Base-by-base conservation (phyloP, 2,797 vertebrate genomes). In the Sardinella longiceps region DNA sequence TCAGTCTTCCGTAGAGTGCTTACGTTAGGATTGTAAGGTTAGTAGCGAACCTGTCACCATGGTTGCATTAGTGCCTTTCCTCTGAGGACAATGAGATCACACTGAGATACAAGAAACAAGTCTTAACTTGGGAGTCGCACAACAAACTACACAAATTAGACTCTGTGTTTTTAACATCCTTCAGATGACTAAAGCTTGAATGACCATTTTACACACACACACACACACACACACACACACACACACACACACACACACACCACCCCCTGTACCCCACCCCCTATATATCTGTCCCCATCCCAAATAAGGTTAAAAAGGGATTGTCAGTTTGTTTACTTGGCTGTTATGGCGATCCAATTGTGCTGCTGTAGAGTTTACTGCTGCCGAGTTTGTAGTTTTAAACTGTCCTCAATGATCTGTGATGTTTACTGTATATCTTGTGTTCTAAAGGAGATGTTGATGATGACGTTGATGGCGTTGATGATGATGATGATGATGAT, bases 301-400 rank as follows among this genome's bases (percentile, higher is more conserved):
- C 70, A 18, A 37, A 2, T 37, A 39, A 80, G 48, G 63, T 39
- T 14, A 43, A 66, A 80, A 66, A 23, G 37, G 83, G 37, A 80
- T 80, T 80, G 70, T 77, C 70, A 39, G 70, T 77, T 39, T 43
- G 33, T 77, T 53, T 84, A 60, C 80, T 81, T 45, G 28, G 46
- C 50, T 70, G 60, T 45, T 20, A 83, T 48, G 28, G 46, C 43
- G 18, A 23, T 80, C 80, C 56, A 33, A n/a, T 77, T 23, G 70
- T 77, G 70, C 70, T 77, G 70, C 70, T 77, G 23, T 77, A 77
- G 70, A 37, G 2, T 77, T 70, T 81, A 74, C 86, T 74, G 94
- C 93, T 94, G 93, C 93, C 94, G 90, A 93, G 86, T 84, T 86
- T 89, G 89, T 90, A 88, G 91, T 90, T 91, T 85, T 77, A 85